phyloP scores from a whole-genome alignment of 35 echinoderm and acorn worm species.

The Hemicentrotus pulcherrimus region DNA sequence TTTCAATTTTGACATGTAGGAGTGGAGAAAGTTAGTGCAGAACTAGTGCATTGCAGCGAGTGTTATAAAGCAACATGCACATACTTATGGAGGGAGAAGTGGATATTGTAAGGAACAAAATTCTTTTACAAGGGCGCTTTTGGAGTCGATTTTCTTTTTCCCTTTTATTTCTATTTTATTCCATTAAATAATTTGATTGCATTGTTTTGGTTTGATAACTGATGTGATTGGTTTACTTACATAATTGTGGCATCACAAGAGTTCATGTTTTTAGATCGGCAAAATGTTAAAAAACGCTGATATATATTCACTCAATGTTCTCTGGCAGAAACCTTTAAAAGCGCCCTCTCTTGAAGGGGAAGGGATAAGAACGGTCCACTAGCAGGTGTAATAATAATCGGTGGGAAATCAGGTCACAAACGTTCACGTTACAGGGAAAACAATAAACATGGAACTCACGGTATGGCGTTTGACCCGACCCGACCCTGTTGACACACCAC shows the following conservation, averaged over 20 bases:
- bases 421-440: conserved; percentile 4
- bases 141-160: not conserved
- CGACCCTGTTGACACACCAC: conserved; percentile 33
- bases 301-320: not conserved
- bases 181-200: not conserved
- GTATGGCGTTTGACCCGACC: conserved; percentile 40
- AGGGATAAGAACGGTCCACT: not conserved
- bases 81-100: not conserved
- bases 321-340: not conserved
- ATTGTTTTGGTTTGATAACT: too few species aligned
- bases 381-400: not conserved
- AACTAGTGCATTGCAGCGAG: not conserved
- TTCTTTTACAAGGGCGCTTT: not conserved
- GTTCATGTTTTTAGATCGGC: too few species aligned
- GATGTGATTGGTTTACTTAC: too few species aligned
- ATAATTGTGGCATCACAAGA: too few species aligned
- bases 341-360: not conserved
- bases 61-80: not conserved
- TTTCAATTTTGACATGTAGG: not conserved
- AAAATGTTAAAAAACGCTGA: too few species aligned
- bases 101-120: not conserved
- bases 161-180: not conserved
- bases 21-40: not conserved
- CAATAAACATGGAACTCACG: conserved; percentile 45
- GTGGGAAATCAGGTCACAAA: not conserved